phyloP scores from a whole-genome alignment of 2,113 vertebrate genomes.

The Gymnarchus niloticus region DNA sequence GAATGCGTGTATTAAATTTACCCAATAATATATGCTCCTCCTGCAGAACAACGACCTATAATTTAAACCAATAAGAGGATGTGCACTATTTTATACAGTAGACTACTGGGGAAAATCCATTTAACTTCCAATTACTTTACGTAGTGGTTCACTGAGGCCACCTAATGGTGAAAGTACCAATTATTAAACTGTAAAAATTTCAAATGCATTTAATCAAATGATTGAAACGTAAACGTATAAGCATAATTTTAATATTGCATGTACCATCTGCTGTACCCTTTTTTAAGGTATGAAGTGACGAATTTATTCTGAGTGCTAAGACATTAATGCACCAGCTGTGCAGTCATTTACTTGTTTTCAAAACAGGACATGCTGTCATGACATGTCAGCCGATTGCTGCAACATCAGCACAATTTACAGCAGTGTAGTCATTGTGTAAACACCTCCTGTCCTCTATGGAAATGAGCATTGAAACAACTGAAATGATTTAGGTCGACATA shows the following conservation, averaged over 20 bases:
- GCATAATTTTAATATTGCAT: not conserved
- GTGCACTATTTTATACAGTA: not conserved
- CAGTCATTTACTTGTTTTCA: no score
- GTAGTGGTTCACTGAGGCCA: constrained; percentile 13
- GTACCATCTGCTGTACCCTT: no score
- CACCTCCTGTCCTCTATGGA: no score
- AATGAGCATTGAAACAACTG: no score
- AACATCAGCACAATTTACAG: no score
- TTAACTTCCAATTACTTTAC: not conserved
- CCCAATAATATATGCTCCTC: not conserved
- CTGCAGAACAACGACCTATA: not conserved
- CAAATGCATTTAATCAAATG: not conserved
- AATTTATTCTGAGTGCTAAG: no score
- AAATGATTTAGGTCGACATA: no score
- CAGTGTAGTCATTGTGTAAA: no score
- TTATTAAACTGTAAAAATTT: not conserved
- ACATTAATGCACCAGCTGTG: no score
- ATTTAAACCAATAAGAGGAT: not conserved
- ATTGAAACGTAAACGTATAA: not conserved
- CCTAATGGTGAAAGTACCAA: constrained; percentile 2
- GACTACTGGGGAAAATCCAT: not conserved
- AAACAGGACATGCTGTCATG: no score
- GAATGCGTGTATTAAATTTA: not conserved
- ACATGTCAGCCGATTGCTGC: no score
- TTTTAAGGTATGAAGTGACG: no score